Percentiles rank a stretch among this genome's conserved stretches.
Conservation (phyloP, 2,113 vertebrate species). For the Pao palembangensis region DNA sequence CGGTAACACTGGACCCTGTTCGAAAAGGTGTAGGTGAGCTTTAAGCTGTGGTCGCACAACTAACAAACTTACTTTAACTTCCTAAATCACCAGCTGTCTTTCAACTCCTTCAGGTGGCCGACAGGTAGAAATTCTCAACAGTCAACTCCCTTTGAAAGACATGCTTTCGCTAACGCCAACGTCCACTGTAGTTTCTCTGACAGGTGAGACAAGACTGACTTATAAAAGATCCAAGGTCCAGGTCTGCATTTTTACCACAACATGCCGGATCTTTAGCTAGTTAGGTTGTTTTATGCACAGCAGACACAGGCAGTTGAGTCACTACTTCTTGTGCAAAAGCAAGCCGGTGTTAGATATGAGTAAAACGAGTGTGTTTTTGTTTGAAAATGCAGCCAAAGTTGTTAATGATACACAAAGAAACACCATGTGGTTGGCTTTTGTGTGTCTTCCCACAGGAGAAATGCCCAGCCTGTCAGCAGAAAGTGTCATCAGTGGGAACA, state of each 20-base stretch:
- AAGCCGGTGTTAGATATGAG: too few species aligned
- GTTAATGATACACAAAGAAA: not conserved
- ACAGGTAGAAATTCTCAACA: slow-evolving; percentile 51
- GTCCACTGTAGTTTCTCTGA: slow-evolving; percentile 65
- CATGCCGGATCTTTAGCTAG: too few species aligned
- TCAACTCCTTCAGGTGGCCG: slow-evolving; percentile 30
- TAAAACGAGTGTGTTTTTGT: not conserved
- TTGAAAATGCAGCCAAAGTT: not conserved
- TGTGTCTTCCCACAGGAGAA: slow-evolving; percentile 23
- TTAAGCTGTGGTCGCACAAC: not conserved
- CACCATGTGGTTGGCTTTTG: not conserved
- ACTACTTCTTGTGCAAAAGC: too few species aligned
- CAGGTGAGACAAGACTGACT: slow-evolving; percentile 50
- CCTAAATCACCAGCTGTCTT: too few species aligned
- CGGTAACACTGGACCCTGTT: slow-evolving; percentile 68
- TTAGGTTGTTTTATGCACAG: too few species aligned
- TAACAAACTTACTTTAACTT: not conserved
- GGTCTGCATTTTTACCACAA: too few species aligned
- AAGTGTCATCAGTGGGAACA: slow-evolving; percentile 49
- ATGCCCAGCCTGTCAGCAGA: slow-evolving; percentile 23
- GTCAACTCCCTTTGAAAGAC: slow-evolving; percentile 23
- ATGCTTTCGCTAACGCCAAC: slow-evolving; percentile 55
- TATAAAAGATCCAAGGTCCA: too few species aligned
- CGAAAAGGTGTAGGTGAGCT: slow-evolving; percentile 70
- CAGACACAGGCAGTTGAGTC: too few species aligned